These are phyloP conservation scores for Habroteleia sp. DNA, from an alignment of 2,888 invertebrate species.

Conservation along the genomic window DNA sequence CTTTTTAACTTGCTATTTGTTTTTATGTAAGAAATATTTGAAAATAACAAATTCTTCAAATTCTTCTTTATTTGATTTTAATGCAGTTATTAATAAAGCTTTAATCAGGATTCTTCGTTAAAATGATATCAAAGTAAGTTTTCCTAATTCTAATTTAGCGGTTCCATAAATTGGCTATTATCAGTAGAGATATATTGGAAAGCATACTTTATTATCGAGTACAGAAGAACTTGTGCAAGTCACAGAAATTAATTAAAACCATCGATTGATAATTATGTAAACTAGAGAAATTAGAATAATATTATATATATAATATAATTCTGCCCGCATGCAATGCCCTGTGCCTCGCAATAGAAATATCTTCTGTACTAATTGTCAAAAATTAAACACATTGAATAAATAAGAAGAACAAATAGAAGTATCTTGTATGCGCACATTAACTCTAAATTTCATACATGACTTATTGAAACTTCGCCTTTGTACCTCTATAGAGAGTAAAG, in stretches of 20 bases:
- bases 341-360: slow-evolving; percentile 53
- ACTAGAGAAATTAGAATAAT: slow-evolving; percentile 41
- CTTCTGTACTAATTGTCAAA: slow-evolving; percentile 45
- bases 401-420: slow-evolving; percentile 28
- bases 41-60: no score
- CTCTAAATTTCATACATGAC: slow-evolving; percentile 51
- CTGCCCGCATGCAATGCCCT: slow-evolving; percentile 60
- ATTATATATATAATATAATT: slow-evolving; percentile 29
- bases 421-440: slow-evolving; percentile 31
- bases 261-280: slow-evolving; percentile 8
- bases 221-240: neutral
- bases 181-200: neutral
- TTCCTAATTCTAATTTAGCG: no score
- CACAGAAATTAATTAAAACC: neutral
- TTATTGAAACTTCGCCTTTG: slow-evolving; percentile 69
- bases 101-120: no score
- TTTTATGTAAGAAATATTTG: no score
- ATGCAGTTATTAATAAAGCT: no score
- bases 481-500: slow-evolving; percentile 74
- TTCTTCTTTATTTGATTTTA: no score
- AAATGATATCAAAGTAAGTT: no score
- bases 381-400: slow-evolving; percentile 7
- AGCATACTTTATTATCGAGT: no score
- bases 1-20: no score
- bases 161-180: neutral